Evolutionary conservation across 2,113 vertebrate species (phyloP), one percentile per base, ranked within the genome.

Genomic region (Daphoenositta chrysoptera): DNA sequence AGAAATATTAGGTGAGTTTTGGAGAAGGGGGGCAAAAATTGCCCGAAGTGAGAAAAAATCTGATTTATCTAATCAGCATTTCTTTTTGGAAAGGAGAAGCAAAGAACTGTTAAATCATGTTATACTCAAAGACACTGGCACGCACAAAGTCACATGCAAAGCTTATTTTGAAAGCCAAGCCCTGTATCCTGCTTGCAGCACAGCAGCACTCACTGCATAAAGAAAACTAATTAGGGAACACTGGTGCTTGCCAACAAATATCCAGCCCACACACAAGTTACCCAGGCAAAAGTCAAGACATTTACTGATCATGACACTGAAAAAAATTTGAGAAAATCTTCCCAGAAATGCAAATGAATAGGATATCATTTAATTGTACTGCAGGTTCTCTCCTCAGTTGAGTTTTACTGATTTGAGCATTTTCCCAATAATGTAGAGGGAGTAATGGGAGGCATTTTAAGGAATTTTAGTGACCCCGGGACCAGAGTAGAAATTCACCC

Each of bases 151-250:
- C 92, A 88, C 56, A 68, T 44, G 88, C 64, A 93, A 86, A 92
- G 90, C 70, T 89, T 90, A 53, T 79, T 95, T 82, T 94, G 78
- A 91, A 95, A 93, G 45, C 71, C 71, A 86, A 91, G 44, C 51
- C 45, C 68, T 70, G 24, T 22, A 51, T 17, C 15, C 56, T 63
- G 64, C 86, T 77, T 56, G 83, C 45, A 66, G 69, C 87, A 83
- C 88, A 85, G 88, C 56, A 80, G 54, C 57, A 28, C 50, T 71
- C 16, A 0, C 54, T 53, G 72, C 88, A 89, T 48, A 75, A 78
- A 85, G 58, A 63, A 86, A 80, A 84, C 37, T 66, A 92, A 60
- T 91, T 61, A 95, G 45, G 37, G 65, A 94, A 90, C n/a, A 24
- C 48, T 20, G 64, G 23, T 11, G 51, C 70, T 68, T 93, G 87